A percentile compares a stretch with the other conserved stretches of the same genome.
Evolutionary conservation across 2,797 vertebrate species (phyloP).

Genomic region (Neomorphus geoffroyi): DNA sequence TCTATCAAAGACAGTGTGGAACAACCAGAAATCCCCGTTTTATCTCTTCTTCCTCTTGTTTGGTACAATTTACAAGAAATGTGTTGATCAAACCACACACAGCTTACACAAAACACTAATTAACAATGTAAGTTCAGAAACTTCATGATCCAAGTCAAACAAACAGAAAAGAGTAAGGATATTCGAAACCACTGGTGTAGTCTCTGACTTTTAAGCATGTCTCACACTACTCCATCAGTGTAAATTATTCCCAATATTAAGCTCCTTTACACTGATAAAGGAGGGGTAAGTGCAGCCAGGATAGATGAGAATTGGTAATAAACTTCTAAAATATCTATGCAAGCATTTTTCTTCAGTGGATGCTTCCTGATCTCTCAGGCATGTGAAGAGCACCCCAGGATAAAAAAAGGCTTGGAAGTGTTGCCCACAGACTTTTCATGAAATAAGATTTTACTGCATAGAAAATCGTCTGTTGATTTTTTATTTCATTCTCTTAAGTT

Average conservation of each 20-base stretch:
- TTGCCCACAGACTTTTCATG: not conserved
- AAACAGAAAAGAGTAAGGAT: not conserved
- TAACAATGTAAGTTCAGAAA: not conserved
- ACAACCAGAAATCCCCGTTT: not conserved
- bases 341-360: not conserved
- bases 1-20: not conserved
- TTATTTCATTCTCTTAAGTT: not conserved
- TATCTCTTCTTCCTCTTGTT: not conserved
- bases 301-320: not conserved
- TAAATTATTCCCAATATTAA: not conserved
- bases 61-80: not conserved
- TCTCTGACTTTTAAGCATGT: not conserved
- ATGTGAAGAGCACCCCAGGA: not conserved
- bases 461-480: not conserved
- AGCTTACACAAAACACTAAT: slow-evolving; percentile 39
- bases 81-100: slow-evolving; percentile 9
- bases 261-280: not conserved
- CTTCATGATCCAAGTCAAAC: not conserved
- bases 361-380: not conserved
- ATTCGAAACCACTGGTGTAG: not conserved
- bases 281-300: not conserved
- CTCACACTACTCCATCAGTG: not conserved
- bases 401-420: not conserved
- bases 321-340: not conserved
- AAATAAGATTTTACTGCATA: not conserved